These are phyloP conservation scores for Blastomussa wellsi DNA, from an alignment of 92 coral and sea anemone genomes.

Conservation along the genomic window DNA sequence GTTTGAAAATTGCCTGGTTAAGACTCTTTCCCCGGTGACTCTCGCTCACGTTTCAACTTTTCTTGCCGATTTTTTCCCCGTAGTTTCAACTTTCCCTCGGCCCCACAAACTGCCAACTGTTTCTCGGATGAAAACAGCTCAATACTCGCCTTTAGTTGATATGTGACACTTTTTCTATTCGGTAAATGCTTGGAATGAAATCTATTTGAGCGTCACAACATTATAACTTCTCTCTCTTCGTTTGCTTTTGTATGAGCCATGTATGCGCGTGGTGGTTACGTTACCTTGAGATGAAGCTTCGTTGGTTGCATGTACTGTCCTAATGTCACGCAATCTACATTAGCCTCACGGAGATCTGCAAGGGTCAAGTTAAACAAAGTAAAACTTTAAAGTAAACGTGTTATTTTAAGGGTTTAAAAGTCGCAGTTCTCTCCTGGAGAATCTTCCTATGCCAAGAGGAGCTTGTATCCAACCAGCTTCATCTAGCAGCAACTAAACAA, in stretches of 20 bases:
- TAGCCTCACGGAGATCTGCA: slow-evolving; percentile 87
- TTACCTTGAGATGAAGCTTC: slow-evolving; percentile 92
- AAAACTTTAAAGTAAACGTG: not conserved
- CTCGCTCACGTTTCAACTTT: too few relatives aligned
- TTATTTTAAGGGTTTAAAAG: too few relatives aligned
- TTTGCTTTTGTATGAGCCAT: not conserved
- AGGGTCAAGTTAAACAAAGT: not conserved
- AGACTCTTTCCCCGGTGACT: too few relatives aligned
- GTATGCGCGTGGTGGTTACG: not conserved
- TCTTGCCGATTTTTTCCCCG: too few relatives aligned
- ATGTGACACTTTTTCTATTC: too few relatives aligned
- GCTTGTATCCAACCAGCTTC: not conserved
- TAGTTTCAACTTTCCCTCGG: too few relatives aligned
- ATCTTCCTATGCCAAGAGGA: not conserved
- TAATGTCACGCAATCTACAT: slow-evolving; percentile 92
- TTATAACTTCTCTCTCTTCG: not conserved
- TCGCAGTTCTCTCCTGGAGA: not conserved
- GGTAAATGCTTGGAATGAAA: not conserved
- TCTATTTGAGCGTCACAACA: not conserved
- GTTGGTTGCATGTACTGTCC: slow-evolving; percentile 99
- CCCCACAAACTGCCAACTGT: too few relatives aligned
- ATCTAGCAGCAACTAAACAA: too few relatives aligned
- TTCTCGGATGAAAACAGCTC: too few relatives aligned
- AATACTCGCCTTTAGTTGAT: too few relatives aligned
- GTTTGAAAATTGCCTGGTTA: too few relatives aligned